A percentile compares a stretch with the other conserved stretches of the same genome.
phyloP scores from a whole-genome alignment of 2,797 vertebrate species.

The Rhinatrema bivittatum region DNA sequence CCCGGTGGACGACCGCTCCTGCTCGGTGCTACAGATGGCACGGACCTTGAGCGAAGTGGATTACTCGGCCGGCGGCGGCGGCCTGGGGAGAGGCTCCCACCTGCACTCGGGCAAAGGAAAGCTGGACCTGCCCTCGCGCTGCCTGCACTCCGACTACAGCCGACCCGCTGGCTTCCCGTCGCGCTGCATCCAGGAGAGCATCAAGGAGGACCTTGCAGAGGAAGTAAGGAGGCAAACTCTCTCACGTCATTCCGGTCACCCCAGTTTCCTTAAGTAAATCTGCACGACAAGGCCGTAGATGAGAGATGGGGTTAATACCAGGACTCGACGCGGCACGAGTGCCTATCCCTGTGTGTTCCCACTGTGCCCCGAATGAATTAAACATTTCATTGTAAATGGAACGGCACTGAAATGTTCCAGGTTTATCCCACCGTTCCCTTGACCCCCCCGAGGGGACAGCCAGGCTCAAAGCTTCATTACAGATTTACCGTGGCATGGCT shows the following conservation, averaged over 20 bases:
- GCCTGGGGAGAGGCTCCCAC: slow-evolving; percentile 34
- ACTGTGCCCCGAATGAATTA: no score
- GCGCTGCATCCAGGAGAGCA: slow-evolving; percentile 81
- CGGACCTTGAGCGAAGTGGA: slow-evolving; percentile 90
- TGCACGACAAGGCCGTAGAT: no score
- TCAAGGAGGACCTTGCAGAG: slow-evolving; percentile 84
- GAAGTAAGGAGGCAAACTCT: slow-evolving; percentile 54
- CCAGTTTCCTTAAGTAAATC: no score
- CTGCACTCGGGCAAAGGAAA: slow-evolving; percentile 38
- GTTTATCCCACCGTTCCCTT: not conserved
- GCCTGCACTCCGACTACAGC: slow-evolving; percentile 49
- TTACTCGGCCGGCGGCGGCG: slow-evolving; percentile 36
- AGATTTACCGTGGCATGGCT: no score
- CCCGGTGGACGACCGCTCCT: slow-evolving; percentile 82
- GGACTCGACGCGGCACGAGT: no score
- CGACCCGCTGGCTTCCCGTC: slow-evolving; percentile 74
- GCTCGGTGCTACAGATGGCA: slow-evolving; percentile 93
- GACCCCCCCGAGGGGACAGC: not conserved
- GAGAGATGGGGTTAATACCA: no score
- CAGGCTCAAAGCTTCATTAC: no score
- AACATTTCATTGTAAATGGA: no score
- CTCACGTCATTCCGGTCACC: no score
- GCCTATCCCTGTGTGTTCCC: no score
- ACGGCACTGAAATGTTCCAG: not conserved
- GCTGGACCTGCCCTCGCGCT: slow-evolving; percentile 33